Conservation (phyloP, 2,888 invertebrate genomes). For the Eilema caniola region DNA sequence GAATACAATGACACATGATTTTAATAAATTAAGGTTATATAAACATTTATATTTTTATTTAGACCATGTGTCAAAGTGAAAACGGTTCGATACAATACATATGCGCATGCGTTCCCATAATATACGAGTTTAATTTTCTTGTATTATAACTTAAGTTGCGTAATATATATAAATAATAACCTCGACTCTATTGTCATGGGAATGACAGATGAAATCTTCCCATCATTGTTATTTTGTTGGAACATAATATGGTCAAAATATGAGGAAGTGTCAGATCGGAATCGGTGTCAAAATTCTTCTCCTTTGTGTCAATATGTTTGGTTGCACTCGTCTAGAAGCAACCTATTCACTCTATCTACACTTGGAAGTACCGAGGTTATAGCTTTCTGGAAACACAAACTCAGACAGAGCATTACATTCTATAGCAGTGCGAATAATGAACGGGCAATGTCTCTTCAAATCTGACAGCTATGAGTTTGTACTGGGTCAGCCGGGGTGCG, state of each 20-base stretch:
- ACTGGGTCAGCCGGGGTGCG: no score
- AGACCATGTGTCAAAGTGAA: constrained; percentile 27
- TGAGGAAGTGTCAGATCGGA: constrained; percentile 20
- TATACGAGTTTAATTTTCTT: constrained; percentile 25
- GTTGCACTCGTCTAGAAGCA: no score
- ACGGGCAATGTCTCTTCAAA: no score
- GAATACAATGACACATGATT: background rate
- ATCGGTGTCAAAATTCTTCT: constrained; percentile 13
- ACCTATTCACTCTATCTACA: no score
- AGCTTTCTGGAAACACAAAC: no score
- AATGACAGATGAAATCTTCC: constrained; percentile 34
- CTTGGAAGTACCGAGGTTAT: no score
- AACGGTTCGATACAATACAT: constrained; percentile 18
- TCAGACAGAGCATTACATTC: no score
- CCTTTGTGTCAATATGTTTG: no score
- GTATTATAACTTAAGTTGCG: constrained; percentile 27
- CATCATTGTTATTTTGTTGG: constrained; percentile 34
- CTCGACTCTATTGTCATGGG: constrained; percentile 34
- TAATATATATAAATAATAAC: constrained; percentile 35
- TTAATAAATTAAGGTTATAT: background rate
- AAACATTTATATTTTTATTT: constrained; percentile 5
- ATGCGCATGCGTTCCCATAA: constrained; percentile 15
- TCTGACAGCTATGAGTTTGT: no score
- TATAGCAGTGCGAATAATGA: no score
- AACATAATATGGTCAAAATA: constrained; percentile 18